phyloP scores from a whole-genome alignment of 2,888 invertebrate genomes.

The Dolichomitus sp. region DNA sequence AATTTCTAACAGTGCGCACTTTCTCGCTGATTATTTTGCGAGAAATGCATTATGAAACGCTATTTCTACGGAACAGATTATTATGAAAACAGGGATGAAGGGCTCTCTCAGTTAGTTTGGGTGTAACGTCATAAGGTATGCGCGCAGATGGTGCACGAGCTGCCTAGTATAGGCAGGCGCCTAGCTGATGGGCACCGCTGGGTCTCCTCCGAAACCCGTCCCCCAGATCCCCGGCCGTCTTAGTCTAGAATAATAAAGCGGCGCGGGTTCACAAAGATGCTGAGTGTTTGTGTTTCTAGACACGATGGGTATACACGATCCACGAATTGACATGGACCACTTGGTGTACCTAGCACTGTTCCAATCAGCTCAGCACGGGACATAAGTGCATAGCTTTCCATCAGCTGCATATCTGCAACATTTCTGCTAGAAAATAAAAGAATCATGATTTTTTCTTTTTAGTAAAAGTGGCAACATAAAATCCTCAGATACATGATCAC shows the following conservation, averaged over 20 bases:
- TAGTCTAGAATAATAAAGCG: conserved; percentile 74
- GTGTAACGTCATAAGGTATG: conserved; percentile 72
- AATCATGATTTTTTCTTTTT: too few species aligned
- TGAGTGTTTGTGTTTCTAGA: conserved; percentile 80
- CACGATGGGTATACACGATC: conserved; percentile 70
- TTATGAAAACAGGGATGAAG: conserved; percentile 25
- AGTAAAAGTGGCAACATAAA: too few species aligned
- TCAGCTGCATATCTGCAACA: conserved; percentile 3
- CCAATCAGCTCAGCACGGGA: not conserved
- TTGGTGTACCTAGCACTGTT: conserved; percentile 36
- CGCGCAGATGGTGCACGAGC: conserved; percentile 76
- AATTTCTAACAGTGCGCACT: too few species aligned
- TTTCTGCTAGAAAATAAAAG: not conserved
- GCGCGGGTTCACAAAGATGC: conserved; percentile 71
- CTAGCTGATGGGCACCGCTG: conserved; percentile 11
- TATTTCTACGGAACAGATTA: conserved; percentile 4
- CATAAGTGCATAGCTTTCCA: not conserved
- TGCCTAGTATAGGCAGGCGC: not conserved
- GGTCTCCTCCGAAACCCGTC: not conserved
- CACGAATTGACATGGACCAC: conserved; percentile 57
- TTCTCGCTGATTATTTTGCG: conserved; percentile 8
- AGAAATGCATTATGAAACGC: conserved; percentile 25
- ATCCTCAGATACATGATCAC: too few species aligned
- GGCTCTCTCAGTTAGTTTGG: not conserved
- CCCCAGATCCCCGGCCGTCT: conserved; percentile 3